These are phyloP conservation scores for Lutjanus argentimaculatus DNA, from an alignment of 2,797 vertebrate species.

Conservation along the genomic window DNA sequence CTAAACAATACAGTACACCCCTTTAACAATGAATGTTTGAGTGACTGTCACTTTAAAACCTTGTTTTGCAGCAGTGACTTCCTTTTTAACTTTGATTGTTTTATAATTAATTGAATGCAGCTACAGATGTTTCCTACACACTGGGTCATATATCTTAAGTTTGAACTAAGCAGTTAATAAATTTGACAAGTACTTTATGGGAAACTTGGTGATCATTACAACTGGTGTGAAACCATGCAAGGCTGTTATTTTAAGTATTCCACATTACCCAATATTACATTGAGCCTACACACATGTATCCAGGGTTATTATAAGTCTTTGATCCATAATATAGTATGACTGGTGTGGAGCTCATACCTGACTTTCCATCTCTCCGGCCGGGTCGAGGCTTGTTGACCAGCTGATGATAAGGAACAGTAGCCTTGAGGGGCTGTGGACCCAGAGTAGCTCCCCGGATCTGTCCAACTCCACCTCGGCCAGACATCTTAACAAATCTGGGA, in stretches of 20 bases:
- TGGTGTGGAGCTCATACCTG: constrained; percentile 75
- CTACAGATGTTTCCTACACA: background rate
- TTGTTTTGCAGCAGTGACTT: background rate
- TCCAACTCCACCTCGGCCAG: constrained; percentile 69
- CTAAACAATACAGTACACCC: background rate
- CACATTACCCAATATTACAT: background rate
- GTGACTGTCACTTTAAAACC: too few species aligned
- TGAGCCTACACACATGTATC: background rate
- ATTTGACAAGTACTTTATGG: background rate
- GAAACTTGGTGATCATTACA: background rate
- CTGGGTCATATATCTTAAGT: too few species aligned
- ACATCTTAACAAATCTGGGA: constrained; percentile 66
- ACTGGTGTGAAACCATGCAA: background rate
- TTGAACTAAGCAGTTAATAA: background rate
- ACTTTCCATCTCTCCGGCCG: constrained; percentile 76
- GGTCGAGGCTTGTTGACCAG: constrained; percentile 81
- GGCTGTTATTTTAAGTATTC: background rate
- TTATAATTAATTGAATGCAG: background rate
- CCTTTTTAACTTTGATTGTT: background rate
- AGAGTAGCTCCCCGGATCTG: constrained; percentile 65
- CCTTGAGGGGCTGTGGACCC: constrained; percentile 89
- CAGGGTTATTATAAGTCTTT: background rate
- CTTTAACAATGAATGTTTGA: background rate
- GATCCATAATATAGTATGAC: background rate
- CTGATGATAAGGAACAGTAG: constrained; percentile 90